Base-by-base conservation (phyloP, 2,113 vertebrate species). In the Fukomys damarensis region DNA sequence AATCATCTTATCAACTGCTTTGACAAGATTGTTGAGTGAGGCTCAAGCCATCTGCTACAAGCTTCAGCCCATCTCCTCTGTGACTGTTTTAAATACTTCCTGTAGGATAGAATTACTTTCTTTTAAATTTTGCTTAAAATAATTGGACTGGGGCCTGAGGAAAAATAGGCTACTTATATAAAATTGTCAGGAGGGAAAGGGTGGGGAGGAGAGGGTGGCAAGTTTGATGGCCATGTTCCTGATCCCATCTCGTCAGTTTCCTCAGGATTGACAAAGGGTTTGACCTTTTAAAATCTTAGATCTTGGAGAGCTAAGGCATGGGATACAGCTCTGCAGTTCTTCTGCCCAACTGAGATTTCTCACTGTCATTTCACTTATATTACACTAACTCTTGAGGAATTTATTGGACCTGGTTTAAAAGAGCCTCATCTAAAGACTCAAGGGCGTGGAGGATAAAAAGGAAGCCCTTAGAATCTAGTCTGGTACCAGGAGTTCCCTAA, bases 91-190 rank as follows among this genome's bases (percentile, higher is more conserved):
- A 35, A 93, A 94, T 86, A 52, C 79, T 86, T 89, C 72, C 24
- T 76, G 56, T 95, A 58, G 52, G 26, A 46, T 79, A 24, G 41
- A 93, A 86, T 95, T 86, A 22, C 79, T 85, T 86, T 94, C 68
- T 92, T 95, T 92, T 77, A 86, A 77, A 82, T 89, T 79, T 95
- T 59, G 13, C 49, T 79, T 66, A 80, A 80, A 90, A 59, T 77
- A 72, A 84, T 46, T 96, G 86, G 17, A 65, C 30, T 59, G 30
- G n/a, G 70, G 28, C 92, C 93, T 76, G 59, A 92, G 80, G 35
- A 65, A 92, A 86, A 93, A 30, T 28, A 26, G 74, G 28, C 66
- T 80, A n/a, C 24, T 76, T 83, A 32, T 11, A 12, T 58, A 66
- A 56, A 80, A 11, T 59, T 94, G 88, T 30, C 89, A 58, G 14